phyloP scores from a whole-genome alignment of 1,140 invertebrate species.

The Vollenhovia emeryi region DNA sequence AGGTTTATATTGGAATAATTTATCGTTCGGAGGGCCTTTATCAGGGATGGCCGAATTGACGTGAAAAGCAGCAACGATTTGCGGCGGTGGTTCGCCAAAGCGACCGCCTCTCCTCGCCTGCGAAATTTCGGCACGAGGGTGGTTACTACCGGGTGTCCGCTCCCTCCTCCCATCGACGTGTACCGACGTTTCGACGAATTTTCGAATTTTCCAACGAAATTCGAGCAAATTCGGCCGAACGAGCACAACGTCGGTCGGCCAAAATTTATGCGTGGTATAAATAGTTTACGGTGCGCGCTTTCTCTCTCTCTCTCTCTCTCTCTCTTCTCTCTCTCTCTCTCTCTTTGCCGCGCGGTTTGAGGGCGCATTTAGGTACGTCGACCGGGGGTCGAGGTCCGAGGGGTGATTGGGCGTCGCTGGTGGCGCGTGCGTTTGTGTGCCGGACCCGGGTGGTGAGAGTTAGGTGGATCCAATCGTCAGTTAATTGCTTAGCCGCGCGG shows the following conservation, averaged over 20 bases:
- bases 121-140: conserved; percentile 63
- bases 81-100: conserved; percentile 65
- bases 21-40: conserved; percentile 69
- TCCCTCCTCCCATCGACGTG: conserved; percentile 7
- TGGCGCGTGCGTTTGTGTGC: conserved; percentile 53
- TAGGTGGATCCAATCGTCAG: conserved; percentile 75
- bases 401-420: conserved; percentile 47
- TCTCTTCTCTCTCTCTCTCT: background rate
- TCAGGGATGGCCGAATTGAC: conserved; percentile 66
- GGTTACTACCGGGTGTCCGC: conserved; percentile 17
- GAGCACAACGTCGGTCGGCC: conserved; percentile 59
- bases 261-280: conserved; percentile 73
- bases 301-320: background rate
- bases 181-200: conserved; percentile 64
- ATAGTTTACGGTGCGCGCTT: conserved; percentile 66
- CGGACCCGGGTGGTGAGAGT: conserved; percentile 60
- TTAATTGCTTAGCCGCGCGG: conserved; percentile 75
- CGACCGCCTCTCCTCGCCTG: conserved; percentile 54
- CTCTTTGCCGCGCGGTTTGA: conserved; percentile 17
- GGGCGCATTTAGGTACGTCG: conserved; percentile 35
- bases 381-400: background rate
- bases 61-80: conserved; percentile 73
- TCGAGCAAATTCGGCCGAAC: conserved; percentile 61
- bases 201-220: conserved; percentile 68
- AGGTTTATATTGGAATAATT: conserved; percentile 70